phyloP scores from a whole-genome alignment of 2,888 invertebrate species.

The Eupithecia exiguata region DNA sequence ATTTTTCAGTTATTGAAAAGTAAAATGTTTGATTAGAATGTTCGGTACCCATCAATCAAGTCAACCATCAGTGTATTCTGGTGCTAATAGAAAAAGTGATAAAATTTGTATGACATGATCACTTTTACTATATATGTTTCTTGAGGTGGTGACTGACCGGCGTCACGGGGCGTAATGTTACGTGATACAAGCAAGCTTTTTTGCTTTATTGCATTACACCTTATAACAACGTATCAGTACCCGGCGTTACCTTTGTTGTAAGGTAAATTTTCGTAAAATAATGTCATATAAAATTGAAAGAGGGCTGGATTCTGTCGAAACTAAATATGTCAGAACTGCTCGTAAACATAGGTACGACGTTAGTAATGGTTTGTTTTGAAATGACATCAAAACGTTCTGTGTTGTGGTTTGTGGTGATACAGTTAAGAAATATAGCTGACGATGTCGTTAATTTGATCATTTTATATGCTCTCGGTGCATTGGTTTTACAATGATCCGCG shows the following conservation, averaged over 20 bases:
- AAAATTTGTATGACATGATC: background rate
- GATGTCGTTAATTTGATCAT: constrained; percentile 7
- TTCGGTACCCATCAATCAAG: background rate
- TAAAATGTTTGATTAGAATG: background rate
- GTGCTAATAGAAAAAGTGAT: background rate
- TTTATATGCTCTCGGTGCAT: constrained; percentile 14
- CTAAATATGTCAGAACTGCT: constrained; percentile 4
- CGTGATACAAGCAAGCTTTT: too few relatives aligned
- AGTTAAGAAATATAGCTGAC: constrained; percentile 11
- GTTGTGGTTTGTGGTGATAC: constrained; percentile 10
- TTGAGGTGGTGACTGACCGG: too few relatives aligned
- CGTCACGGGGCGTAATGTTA: too few relatives aligned
- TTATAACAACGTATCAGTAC: too few relatives aligned
- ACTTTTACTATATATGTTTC: background rate
- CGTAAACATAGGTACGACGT: constrained; percentile 8
- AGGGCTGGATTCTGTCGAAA: background rate
- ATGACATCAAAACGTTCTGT: constrained; percentile 14
- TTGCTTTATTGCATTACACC: too few relatives aligned
- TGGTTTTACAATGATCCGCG: background rate
- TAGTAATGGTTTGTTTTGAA: constrained; percentile 12
- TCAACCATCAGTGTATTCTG: background rate
- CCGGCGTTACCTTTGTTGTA: background rate
- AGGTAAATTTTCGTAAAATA: background rate
- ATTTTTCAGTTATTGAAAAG: background rate
- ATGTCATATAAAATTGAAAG: background rate